A percentile compares a stretch with the other conserved stretches of the same genome.
These are phyloP conservation scores for Ceyx margarethae DNA, from an alignment of 2,113 vertebrate species.

Conservation along the genomic window DNA sequence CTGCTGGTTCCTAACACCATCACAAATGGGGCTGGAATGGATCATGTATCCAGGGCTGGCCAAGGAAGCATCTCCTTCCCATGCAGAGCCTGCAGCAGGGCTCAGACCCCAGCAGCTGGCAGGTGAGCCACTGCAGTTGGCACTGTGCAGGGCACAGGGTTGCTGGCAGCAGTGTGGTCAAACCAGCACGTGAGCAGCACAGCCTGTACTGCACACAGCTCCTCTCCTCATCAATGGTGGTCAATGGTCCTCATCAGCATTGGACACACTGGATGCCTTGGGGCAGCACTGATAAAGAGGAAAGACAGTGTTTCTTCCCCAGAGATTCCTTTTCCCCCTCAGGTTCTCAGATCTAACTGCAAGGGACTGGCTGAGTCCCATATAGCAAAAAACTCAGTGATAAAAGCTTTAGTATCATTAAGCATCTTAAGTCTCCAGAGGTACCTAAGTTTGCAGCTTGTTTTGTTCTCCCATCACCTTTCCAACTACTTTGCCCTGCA, in stretches of 20 bases:
- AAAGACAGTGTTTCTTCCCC: background rate
- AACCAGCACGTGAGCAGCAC: background rate
- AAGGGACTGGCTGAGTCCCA: background rate
- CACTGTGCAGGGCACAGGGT: background rate
- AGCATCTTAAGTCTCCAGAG: background rate
- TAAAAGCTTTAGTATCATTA: background rate
- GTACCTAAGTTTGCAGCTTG: rapidly evolving
- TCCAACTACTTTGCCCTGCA: background rate
- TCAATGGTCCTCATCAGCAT: background rate
- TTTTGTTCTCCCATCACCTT: background rate
- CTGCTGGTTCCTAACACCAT: background rate
- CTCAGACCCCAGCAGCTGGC: background rate
- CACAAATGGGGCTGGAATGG: rapidly evolving
- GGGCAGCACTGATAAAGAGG: background rate
- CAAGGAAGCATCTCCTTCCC: background rate
- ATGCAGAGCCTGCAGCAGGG: background rate
- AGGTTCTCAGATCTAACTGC: background rate
- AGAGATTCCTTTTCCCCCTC: background rate
- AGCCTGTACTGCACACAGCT: rapidly evolving
- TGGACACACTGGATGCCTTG: background rate
- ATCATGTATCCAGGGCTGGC: rapidly evolving
- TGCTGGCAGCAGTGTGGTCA: background rate
- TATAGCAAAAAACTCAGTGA: background rate
- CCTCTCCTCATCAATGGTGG: background rate
- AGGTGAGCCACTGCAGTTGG: rapidly evolving